Base-by-base conservation (phyloP, 2,797 vertebrate species). In the Distichodus sexfasciatus region DNA sequence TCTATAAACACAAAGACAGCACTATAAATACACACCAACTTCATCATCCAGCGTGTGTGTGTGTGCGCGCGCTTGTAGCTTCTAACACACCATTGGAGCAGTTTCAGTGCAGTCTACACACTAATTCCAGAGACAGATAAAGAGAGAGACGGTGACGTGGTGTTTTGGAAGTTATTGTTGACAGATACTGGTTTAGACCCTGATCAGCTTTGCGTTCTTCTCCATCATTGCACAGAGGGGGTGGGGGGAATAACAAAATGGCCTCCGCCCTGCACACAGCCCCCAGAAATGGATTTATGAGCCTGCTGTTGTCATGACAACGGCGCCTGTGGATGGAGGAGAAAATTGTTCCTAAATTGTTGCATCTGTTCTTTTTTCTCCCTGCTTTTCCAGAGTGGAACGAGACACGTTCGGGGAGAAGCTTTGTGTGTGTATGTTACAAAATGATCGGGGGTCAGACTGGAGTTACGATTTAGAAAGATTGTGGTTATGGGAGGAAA, bases 331-430 rank as follows among this genome's bases (percentile, higher is more conserved):
- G 44, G 53, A 69, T 46, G 66, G 61, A 48, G 68, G 44, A 35
- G 69, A 76, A 74, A 71, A 77, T 71, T 50, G 80, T 78, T 83
- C 68, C 76, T 80, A 63, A 72, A 74, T 81, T 76, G 76, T 80
- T 66, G 36, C 75, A 68, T 78, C 65, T 61, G 36, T 63, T 62
- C 74, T 63, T 72, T 69, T 82, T 79, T 77, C 80, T 77, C 28
- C 19, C n/a, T n/a, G n/a, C n/a, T n/a, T n/a, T 60, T 76, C 72
- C 66, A 71, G 57, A 69, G 72, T n/a, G n/a, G n/a, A n/a, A n/a
- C n/a, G n/a, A n/a, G n/a, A n/a, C n/a, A n/a, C n/a, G n/a, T n/a
- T n/a, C n/a, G n/a, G n/a, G n/a, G n/a, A n/a, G n/a, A n/a, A n/a
- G n/a, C n/a, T n/a, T n/a, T n/a, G n/a, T n/a, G n/a, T n/a, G n/a